Percentiles rank a stretch among this genome's conserved stretches.
Conservation (phyloP, 2,797 vertebrate species). For the Mallotus villosus region DNA sequence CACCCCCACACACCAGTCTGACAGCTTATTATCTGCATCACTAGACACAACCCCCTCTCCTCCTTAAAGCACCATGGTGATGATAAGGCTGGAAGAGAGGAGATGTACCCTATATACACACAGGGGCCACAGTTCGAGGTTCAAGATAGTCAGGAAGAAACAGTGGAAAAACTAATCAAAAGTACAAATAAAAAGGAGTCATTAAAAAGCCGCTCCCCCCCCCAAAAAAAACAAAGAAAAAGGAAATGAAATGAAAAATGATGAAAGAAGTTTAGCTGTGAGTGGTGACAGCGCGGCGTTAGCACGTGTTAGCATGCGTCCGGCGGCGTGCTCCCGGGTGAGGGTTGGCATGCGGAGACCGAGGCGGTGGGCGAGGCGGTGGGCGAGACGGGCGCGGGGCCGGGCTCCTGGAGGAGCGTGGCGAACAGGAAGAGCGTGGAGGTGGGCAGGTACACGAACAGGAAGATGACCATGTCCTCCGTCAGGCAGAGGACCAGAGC, state of each 20-base stretch:
- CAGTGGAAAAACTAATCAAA: constrained; percentile 22
- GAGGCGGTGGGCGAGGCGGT: constrained; percentile 34
- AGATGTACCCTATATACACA: constrained; percentile 30
- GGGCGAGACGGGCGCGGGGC: constrained; percentile 30
- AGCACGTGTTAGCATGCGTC: constrained; percentile 30
- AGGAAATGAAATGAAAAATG: constrained; percentile 22
- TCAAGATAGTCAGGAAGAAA: constrained; percentile 37
- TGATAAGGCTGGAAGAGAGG: constrained; percentile 38
- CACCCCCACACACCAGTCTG: constrained; percentile 17
- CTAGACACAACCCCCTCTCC: constrained; percentile 11
- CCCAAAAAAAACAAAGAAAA: constrained; percentile 28
- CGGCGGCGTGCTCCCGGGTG: not conserved
- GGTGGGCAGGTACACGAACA: constrained; percentile 91
- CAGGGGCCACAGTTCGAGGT: constrained; percentile 33
- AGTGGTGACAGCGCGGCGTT: constrained; percentile 28
- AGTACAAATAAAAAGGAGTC: constrained; percentile 33
- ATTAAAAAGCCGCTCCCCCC: not conserved
- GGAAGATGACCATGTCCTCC: constrained; percentile 91
- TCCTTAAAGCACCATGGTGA: constrained; percentile 52
- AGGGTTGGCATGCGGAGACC: constrained; percentile 1
- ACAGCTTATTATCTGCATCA: constrained; percentile 31
- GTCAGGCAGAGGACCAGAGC: constrained; percentile 85
- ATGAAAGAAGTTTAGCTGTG: constrained; percentile 30
- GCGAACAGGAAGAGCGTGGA: constrained; percentile 89
- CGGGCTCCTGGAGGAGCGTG: constrained; percentile 78